phyloP scores from a whole-genome alignment of 2,888 invertebrate genomes.

The Agonum fuliginosum region DNA sequence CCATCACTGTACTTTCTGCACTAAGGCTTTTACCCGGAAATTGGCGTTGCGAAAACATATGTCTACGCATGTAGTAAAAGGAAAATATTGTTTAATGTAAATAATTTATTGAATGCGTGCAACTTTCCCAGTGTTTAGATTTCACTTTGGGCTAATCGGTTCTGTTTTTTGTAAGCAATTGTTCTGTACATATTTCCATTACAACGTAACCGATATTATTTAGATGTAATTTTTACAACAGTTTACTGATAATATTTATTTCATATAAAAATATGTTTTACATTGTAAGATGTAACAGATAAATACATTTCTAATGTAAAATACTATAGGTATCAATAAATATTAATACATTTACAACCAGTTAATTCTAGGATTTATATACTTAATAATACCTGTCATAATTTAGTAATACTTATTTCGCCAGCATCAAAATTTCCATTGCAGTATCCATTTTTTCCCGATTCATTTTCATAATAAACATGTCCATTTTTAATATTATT shows the following conservation, averaged over 20 bases:
- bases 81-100: conserved; percentile 39
- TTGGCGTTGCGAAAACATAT: conserved; percentile 31
- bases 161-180: background rate
- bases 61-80: conserved; percentile 34
- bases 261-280: conserved; percentile 16
- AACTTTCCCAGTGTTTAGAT: background rate
- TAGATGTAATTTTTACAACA: background rate
- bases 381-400: background rate
- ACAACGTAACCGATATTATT: conserved; percentile 2
- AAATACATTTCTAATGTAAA: conserved; percentile 13
- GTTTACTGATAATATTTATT: background rate
- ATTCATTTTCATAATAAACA: conserved; percentile 8
- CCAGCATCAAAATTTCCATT: conserved; percentile 38
- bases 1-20: conserved; percentile 31
- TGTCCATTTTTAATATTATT: conserved; percentile 32
- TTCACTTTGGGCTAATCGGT: background rate
- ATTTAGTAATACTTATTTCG: conserved; percentile 45
- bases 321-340: conserved; percentile 10
- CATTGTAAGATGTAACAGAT: conserved; percentile 9
- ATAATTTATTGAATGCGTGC: background rate
- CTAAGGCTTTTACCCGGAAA: conserved; percentile 38
- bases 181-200: conserved; percentile 8
- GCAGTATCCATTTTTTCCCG: background rate
- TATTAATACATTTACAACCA: conserved; percentile 14
- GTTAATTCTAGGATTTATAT: background rate